Conservation (phyloP, 2,797 vertebrate genomes). For the Remorina albescens region DNA sequence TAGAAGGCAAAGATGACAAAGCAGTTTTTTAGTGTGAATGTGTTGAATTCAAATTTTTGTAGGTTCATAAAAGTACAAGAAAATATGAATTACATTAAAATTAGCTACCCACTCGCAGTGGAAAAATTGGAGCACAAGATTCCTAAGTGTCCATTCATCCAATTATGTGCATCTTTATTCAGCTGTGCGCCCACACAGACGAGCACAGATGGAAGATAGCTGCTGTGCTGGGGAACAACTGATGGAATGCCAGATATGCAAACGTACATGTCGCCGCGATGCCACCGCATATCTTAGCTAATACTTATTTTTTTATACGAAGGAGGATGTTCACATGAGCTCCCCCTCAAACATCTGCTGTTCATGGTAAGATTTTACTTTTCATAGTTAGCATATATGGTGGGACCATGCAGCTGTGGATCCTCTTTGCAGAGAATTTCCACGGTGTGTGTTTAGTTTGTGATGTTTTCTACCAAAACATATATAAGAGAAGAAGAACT, state of each 20-base stretch:
- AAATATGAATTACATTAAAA: not conserved
- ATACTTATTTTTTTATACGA: not conserved
- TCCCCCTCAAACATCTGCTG: not conserved
- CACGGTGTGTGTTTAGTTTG: too few relatives aligned
- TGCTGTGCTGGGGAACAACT: conserved; percentile 1
- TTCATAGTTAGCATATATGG: not conserved
- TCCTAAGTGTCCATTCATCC: conserved; percentile 36
- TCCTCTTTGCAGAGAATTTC: not conserved
- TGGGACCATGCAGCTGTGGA: not conserved
- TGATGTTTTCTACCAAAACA: too few relatives aligned
- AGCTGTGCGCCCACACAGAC: conserved; percentile 31
- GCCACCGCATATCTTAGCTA: not conserved
- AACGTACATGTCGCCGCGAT: conserved; percentile 1
- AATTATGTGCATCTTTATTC: conserved; percentile 13
- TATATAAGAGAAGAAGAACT: too few relatives aligned
- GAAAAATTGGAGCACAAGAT: not conserved
- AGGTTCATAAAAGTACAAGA: conserved; percentile 9
- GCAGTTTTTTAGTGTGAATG: not conserved
- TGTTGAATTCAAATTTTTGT: not conserved
- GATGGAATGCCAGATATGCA: conserved; percentile 38
- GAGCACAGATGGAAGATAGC: conserved; percentile 28
- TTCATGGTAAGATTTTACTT: not conserved
- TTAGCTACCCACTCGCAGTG: not conserved
- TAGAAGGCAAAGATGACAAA: not conserved
- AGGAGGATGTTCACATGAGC: not conserved